These are phyloP conservation scores for Campoplex nolae DNA, from an alignment of 2,888 invertebrate species.

Conservation along the genomic window DNA sequence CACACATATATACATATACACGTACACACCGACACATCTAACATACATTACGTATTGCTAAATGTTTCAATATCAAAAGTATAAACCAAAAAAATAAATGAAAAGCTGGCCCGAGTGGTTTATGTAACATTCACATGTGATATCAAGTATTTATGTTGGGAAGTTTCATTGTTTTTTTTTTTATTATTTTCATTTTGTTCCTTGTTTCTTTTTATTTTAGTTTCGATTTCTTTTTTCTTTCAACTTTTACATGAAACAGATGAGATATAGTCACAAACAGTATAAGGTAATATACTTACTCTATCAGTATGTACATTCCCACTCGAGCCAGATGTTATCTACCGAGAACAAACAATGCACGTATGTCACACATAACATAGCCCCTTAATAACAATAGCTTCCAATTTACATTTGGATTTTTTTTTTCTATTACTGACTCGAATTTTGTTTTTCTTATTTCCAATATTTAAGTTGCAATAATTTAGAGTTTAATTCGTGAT, in stretches of 20 bases:
- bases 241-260: slow-evolving; percentile 71
- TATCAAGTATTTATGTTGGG: slow-evolving; percentile 64
- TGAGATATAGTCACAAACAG: slow-evolving; percentile 80
- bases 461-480: slow-evolving; percentile 64
- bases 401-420: slow-evolving; percentile 70
- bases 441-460: slow-evolving; percentile 41
- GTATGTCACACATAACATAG: slow-evolving; percentile 77
- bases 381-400: slow-evolving; percentile 73
- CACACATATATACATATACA: slow-evolving; percentile 15
- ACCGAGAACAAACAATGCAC: slow-evolving; percentile 82
- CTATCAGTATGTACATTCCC: slow-evolving; percentile 83
- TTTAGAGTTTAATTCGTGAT: slow-evolving; percentile 31
- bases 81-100: slow-evolving; percentile 67
- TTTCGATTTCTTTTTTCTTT: slow-evolving; percentile 47
- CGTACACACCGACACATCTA: slow-evolving; percentile 53
- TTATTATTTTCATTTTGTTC: slow-evolving; percentile 21
- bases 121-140: slow-evolving; percentile 74
- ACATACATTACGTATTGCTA: slow-evolving; percentile 53
- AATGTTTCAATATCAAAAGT: slow-evolving; percentile 59
- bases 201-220: slow-evolving; percentile 13
- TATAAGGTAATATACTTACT: slow-evolving; percentile 82
- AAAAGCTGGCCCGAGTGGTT: slow-evolving; percentile 81
- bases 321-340: slow-evolving; percentile 83
- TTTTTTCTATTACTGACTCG: slow-evolving; percentile 45
- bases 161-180: slow-evolving; percentile 61